These are phyloP conservation scores for Chloroceryle aenea DNA, from an alignment of 2,113 vertebrate species.

Conservation along the genomic window DNA sequence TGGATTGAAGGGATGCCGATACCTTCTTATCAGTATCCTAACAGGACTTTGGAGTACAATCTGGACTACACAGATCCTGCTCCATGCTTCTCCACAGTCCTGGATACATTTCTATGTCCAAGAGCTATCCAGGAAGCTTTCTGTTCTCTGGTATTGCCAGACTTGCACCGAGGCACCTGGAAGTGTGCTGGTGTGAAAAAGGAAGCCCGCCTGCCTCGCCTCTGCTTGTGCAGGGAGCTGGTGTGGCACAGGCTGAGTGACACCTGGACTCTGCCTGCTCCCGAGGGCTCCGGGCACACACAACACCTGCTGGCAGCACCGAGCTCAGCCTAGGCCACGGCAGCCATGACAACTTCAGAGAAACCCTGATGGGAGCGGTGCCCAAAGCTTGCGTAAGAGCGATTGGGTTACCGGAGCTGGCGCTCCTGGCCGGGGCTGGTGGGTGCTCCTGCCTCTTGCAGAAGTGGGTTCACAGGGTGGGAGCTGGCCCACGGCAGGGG, in stretches of 20 bases:
- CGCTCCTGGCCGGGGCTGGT: not conserved
- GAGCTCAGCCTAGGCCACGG: not conserved
- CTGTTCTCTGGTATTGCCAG: not conserved
- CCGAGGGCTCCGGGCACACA: not conserved
- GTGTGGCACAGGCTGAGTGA: not conserved
- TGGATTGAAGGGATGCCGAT: not conserved
- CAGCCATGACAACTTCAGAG: not conserved
- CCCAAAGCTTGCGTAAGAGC: fast-evolving
- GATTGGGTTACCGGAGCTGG: not conserved
- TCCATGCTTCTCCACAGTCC: not conserved
- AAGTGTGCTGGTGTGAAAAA: not conserved
- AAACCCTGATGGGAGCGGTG: not conserved
- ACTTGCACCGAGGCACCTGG: not conserved
- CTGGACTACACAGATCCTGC: not conserved
- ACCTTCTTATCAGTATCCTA: not conserved
- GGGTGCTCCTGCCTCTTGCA: not conserved
- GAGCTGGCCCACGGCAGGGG: not conserved
- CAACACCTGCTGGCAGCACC: not conserved
- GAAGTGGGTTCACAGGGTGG: not conserved
- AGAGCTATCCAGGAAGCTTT: not conserved
- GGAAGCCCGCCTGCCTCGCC: not conserved
- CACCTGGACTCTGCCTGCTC: not conserved
- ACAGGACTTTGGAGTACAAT: not conserved
- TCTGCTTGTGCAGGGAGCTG: not conserved
- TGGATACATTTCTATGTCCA: not conserved